Evolutionary conservation across 2,113 vertebrate genomes (phyloP).

Genomic region (Saimiri boliviensis): DNA sequence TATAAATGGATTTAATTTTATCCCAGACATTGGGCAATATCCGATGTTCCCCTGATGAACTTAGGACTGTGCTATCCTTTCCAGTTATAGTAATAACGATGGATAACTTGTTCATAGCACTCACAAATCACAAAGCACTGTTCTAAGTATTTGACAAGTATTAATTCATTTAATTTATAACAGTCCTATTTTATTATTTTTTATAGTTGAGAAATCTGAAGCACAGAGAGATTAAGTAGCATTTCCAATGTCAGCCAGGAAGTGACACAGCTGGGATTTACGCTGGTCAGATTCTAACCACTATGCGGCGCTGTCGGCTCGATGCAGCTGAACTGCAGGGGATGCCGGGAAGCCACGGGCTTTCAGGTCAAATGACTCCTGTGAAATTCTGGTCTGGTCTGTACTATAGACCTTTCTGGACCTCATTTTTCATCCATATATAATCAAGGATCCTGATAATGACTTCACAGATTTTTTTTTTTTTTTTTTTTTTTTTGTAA

Average conservation of each 20-base stretch:
- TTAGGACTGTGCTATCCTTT: neutral
- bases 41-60: neutral
- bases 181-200: neutral
- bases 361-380: neutral
- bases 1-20: constrained; percentile 13
- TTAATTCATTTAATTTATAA: neutral
- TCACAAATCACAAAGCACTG: neutral
- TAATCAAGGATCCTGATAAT: neutral
- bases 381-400: neutral
- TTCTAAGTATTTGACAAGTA: neutral
- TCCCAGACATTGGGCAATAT: neutral
- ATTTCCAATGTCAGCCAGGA: neutral
- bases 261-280: neutral
- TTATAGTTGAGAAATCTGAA: neutral
- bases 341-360: fast-evolving
- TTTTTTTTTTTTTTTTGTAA: too few relatives aligned
- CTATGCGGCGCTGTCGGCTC: neutral
- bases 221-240: neutral
- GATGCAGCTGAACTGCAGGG: neutral
- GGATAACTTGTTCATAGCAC: neutral
- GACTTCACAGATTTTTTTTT: neutral
- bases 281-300: neutral
- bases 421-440: neutral
- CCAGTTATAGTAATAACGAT: neutral
- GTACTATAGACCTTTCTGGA: neutral